phyloP scores from a whole-genome alignment of 2,888 invertebrate genomes.

The Catocala nupta region DNA sequence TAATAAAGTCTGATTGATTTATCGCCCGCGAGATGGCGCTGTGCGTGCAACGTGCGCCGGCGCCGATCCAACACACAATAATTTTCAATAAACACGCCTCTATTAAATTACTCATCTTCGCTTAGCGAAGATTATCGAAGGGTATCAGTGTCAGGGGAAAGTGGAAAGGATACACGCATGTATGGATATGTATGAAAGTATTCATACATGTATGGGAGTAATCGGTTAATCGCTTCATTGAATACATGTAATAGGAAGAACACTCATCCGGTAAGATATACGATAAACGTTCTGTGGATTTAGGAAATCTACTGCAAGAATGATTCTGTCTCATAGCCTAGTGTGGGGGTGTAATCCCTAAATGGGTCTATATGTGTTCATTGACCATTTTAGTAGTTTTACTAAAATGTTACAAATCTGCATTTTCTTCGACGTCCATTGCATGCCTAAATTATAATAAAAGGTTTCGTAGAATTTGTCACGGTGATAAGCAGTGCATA shows the following conservation, averaged over 20 bases:
- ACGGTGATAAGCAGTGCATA: too few relatives aligned
- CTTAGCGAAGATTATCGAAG: slow-evolving; percentile 59
- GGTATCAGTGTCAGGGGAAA: slow-evolving; percentile 61
- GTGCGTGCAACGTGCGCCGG: slow-evolving; percentile 50
- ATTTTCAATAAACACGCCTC: slow-evolving; percentile 66
- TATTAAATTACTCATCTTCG: slow-evolving; percentile 64
- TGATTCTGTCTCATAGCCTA: too few relatives aligned
- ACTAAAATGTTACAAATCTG: neutral
- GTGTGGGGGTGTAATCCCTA: too few relatives aligned
- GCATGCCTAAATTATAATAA: too few relatives aligned
- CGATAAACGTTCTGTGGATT: neutral
- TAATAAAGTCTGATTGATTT: slow-evolving; percentile 64
- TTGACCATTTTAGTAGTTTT: too few relatives aligned
- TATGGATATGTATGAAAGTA: neutral
- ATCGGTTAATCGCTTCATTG: slow-evolving; percentile 1
- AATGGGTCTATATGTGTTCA: too few relatives aligned
- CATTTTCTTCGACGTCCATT: neutral
- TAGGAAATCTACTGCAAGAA: neutral
- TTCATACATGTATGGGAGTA: neutral
- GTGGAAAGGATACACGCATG: slow-evolving; percentile 46
- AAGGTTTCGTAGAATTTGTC: too few relatives aligned
- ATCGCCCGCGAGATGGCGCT: slow-evolving; percentile 49
- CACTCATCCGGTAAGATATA: neutral
- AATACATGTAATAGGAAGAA: slow-evolving; percentile 1
- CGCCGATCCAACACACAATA: slow-evolving; percentile 57